phyloP scores from a whole-genome alignment of 2,113 vertebrate genomes.

The Scortum barcoo region DNA sequence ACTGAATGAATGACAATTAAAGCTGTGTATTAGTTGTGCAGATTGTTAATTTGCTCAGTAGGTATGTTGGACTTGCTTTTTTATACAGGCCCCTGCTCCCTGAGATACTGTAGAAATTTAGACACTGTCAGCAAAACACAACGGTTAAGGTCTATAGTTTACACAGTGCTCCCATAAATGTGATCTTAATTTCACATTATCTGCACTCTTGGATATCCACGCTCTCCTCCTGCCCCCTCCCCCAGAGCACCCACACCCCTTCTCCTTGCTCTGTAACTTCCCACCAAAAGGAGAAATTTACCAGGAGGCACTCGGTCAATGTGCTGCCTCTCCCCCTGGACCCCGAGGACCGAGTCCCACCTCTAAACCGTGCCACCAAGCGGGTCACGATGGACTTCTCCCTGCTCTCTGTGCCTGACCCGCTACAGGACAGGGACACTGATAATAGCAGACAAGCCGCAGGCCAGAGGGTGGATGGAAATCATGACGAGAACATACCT shows the following conservation, averaged over 20 bases:
- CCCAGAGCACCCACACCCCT: conserved; percentile 66
- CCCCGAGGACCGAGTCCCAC: conserved; percentile 79
- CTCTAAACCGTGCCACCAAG: conserved; percentile 82
- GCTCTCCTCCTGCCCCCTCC: conserved; percentile 11
- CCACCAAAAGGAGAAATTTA: conserved; percentile 87
- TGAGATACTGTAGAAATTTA: neutral
- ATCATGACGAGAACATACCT: conserved; percentile 41
- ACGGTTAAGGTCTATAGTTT: neutral
- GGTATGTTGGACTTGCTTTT: neutral
- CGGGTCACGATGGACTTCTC: conserved; percentile 95
- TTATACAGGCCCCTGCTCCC: neutral
- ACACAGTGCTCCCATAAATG: no score
- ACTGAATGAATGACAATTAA: no score
- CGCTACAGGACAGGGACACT: conserved; percentile 75
- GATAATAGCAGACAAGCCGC: conserved; percentile 29
- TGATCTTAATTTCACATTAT: conserved; percentile 12
- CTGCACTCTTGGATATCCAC: conserved; percentile 16
- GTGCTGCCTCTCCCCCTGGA: conserved; percentile 81
- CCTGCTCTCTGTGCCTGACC: conserved; percentile 82
- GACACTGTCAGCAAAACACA: neutral
- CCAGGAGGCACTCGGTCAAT: conserved; percentile 91
- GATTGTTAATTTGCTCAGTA: no score
- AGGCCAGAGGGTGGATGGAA: conserved; percentile 33
- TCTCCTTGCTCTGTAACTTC: conserved; percentile 46
- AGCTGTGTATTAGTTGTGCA: no score